Conservation (phyloP, 2,113 vertebrate species). For the Myxocyprinus asiaticus region DNA sequence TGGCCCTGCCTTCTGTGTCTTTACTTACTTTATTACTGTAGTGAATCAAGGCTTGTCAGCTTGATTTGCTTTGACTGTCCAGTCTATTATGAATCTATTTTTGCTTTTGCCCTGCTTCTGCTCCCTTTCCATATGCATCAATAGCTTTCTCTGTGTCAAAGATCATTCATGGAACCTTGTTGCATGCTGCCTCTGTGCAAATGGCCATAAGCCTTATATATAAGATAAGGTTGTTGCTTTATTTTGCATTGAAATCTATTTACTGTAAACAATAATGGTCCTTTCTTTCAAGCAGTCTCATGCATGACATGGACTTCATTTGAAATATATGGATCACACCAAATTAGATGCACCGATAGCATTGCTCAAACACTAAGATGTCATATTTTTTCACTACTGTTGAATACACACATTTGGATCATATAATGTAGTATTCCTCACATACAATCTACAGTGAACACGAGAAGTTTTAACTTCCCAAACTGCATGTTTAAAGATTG, state of each 20-base stretch:
- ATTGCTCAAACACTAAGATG: not conserved
- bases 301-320: not conserved
- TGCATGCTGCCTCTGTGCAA: slow-evolving; percentile 45
- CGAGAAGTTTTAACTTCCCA: not conserved
- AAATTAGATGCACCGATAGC: slow-evolving; percentile 20
- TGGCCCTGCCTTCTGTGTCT: slow-evolving; percentile 56
- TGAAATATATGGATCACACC: slow-evolving; percentile 12
- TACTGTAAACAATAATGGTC: not conserved
- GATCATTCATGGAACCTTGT: slow-evolving; percentile 12
- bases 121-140: slow-evolving; percentile 21
- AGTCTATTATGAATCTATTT: not conserved
- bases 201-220: slow-evolving; percentile 12
- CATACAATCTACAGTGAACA: not conserved
- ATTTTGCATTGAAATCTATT: slow-evolving; percentile 29
- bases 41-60: slow-evolving; percentile 26
- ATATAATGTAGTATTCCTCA: slow-evolving; percentile 6
- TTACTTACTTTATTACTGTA: slow-evolving; percentile 30
- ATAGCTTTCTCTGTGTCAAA: slow-evolving; percentile 30
- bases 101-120: not conserved
- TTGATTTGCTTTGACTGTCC: slow-evolving; percentile 37
- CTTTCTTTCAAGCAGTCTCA: slow-evolving; percentile 6
- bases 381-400: slow-evolving; percentile 6
- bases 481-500: slow-evolving; percentile 16
- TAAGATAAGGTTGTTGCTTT: slow-evolving; percentile 23
- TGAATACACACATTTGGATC: slow-evolving; percentile 12